phyloP scores from a whole-genome alignment of 1,140 invertebrate genomes.

The Atta texana region DNA sequence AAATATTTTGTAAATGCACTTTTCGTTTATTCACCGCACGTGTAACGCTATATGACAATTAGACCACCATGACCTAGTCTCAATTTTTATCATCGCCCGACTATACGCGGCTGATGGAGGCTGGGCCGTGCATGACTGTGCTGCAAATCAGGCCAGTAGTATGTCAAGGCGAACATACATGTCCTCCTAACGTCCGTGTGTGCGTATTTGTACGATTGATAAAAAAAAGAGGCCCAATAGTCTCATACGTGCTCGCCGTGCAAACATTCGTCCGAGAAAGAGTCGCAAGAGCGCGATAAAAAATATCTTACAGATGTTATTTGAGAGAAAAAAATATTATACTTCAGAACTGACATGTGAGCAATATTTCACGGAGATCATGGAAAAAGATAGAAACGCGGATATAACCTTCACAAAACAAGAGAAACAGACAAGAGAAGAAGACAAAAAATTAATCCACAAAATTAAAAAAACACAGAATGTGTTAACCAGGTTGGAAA shows the following conservation, averaged over 20 bases:
- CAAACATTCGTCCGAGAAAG: conserved; percentile 13
- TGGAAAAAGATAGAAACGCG: conserved; percentile 33
- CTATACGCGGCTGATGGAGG: conserved; percentile 52
- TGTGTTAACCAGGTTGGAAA: neutral
- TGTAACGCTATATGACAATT: conserved; percentile 64
- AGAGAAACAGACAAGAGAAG: neutral
- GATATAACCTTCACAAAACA: conserved; percentile 22
- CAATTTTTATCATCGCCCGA: conserved; percentile 70
- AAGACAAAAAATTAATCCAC: neutral
- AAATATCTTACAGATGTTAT: neutral
- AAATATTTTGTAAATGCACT: conserved; percentile 21
- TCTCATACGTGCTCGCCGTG: conserved; percentile 25
- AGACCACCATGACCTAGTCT: conserved; percentile 67
- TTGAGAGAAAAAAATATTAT: neutral
- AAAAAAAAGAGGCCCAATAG: conserved; percentile 47
- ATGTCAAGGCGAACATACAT: conserved; percentile 68
- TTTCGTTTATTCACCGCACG: conserved; percentile 12
- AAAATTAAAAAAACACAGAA: neutral
- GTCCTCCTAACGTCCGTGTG: conserved; percentile 26
- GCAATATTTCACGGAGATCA: neutral
- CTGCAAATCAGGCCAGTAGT: conserved; percentile 68
- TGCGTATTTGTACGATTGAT: conserved; percentile 57
- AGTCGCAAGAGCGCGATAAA: neutral
- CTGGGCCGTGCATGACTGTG: conserved; percentile 69
- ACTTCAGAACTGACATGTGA: neutral